A percentile compares a stretch with the other conserved stretches of the same genome.
Conservation (phyloP, 2,113 vertebrate genomes). For the Cebus imitator region DNA sequence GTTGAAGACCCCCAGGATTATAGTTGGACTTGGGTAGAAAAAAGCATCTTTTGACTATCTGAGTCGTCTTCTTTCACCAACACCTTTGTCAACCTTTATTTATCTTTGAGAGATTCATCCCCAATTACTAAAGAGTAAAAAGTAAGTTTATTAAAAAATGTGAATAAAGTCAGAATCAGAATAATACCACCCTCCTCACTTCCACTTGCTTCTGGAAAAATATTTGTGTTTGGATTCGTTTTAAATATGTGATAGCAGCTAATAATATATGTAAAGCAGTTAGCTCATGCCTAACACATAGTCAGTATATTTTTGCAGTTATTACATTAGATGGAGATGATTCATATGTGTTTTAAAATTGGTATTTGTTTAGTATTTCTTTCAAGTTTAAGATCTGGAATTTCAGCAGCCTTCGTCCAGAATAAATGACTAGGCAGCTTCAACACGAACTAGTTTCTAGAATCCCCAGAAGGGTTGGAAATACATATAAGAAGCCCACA, state of each 20-base stretch:
- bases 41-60: constrained; percentile 1
- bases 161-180: constrained; percentile 2
- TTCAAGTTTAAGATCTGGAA: constrained; percentile 11
- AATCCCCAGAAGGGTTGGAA: neutral
- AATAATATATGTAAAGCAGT: neutral
- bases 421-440: neutral
- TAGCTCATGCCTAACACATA: neutral
- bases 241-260: neutral
- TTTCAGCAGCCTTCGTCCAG: neutral
- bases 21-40: neutral
- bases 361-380: neutral
- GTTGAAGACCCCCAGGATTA: neutral
- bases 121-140: neutral
- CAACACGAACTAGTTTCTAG: neutral
- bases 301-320: neutral
- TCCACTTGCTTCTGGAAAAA: neutral
- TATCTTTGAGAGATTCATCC: neutral
- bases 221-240: neutral
- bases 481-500: neutral
- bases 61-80: neutral
- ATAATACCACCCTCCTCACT: no score
- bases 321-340: neutral
- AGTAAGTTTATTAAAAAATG: neutral
- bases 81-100: neutral
- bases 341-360: neutral